phyloP scores from a whole-genome alignment of 1,140 invertebrate species.

The Daktulosphaira vitifoliae region DNA sequence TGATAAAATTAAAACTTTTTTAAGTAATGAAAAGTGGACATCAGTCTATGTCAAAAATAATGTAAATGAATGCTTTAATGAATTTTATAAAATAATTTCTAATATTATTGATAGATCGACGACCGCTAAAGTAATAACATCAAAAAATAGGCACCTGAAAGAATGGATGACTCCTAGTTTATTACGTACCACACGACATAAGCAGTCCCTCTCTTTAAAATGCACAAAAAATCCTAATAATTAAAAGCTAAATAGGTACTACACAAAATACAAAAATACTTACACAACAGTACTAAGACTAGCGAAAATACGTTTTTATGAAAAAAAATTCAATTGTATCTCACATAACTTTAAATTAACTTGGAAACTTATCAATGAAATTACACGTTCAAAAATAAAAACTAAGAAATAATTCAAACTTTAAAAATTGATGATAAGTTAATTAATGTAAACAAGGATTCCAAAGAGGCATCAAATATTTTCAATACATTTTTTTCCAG shows the following conservation, averaged over 20 bases:
- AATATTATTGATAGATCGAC: not conserved
- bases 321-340: not conserved
- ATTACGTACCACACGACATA: not conserved
- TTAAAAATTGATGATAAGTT: not conserved
- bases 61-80: not conserved
- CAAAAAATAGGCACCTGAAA: not conserved
- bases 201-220: not conserved
- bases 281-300: not conserved
- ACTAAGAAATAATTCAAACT: not conserved
- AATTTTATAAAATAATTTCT: constrained; percentile 3
- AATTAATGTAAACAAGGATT: not conserved
- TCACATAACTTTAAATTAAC: not conserved
- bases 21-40: not conserved
- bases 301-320: not conserved
- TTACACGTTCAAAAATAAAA: not conserved
- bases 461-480: not conserved
- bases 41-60: not conserved
- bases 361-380: constrained; percentile 2
- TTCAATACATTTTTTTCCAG: not conserved
- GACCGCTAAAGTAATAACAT: not conserved
- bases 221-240: constrained; percentile 5
- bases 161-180: too few relatives aligned
- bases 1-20: constrained; percentile 3
- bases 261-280: constrained; percentile 8
- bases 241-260: not conserved